phyloP scores from a whole-genome alignment of 1,140 invertebrate genomes.

The Musca vetustissima region DNA sequence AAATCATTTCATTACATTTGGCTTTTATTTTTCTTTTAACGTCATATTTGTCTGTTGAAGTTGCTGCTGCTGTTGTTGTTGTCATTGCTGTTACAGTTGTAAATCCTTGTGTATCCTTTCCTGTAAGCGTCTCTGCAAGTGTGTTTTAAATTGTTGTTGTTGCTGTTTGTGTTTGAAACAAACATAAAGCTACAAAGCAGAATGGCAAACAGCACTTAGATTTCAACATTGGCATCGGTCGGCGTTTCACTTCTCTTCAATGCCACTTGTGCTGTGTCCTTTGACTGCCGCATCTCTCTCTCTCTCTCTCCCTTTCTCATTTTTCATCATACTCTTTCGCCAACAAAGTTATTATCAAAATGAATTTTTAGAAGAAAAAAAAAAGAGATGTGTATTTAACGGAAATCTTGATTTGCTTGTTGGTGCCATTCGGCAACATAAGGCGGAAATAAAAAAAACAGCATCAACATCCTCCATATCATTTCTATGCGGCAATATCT shows the following conservation, averaged over 20 bases:
- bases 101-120: too few relatives aligned
- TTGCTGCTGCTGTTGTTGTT: too few relatives aligned
- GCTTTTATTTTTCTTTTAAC: neutral
- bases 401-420: slow-evolving; percentile 9
- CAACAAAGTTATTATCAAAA: slow-evolving; percentile 6
- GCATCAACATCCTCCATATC: neutral
- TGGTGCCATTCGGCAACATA: slow-evolving; percentile 8
- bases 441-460: neutral
- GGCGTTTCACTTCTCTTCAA: too few relatives aligned
- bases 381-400: neutral
- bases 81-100: too few relatives aligned
- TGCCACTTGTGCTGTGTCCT: neutral
- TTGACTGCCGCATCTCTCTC: neutral
- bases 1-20: neutral
- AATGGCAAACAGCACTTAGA: too few relatives aligned
- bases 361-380: neutral
- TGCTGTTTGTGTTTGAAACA: too few relatives aligned
- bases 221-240: too few relatives aligned
- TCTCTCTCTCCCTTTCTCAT: slow-evolving; percentile 2
- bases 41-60: too few relatives aligned
- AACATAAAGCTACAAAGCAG: too few relatives aligned
- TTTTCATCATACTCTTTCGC: neutral
- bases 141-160: too few relatives aligned
- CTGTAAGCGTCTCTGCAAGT: too few relatives aligned
- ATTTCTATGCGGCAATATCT: too few relatives aligned